Percentiles rank a stretch among this genome's conserved stretches.
These are phyloP conservation scores for Muscina levida DNA, from an alignment of 2,888 invertebrate genomes.

Conservation along the genomic window DNA sequence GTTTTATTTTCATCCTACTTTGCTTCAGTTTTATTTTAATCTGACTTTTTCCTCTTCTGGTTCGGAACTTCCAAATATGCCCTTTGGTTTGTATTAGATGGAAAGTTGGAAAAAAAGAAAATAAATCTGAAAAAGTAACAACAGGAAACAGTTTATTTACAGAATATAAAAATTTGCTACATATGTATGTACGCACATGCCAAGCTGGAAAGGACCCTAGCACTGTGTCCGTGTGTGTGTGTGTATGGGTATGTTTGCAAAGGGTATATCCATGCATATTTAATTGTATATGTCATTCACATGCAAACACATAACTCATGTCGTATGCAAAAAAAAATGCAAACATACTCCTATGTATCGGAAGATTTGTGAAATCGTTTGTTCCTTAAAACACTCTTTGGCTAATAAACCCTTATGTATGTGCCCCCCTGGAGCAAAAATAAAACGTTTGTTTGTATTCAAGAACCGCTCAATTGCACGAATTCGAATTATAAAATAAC, in stretches of 20 bases:
- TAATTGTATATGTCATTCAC: neutral
- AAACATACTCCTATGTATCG: no score
- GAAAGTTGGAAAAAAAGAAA: neutral
- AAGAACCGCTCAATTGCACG: no score
- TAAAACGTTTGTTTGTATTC: no score
- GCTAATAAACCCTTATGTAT: no score
- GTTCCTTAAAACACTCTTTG: no score
- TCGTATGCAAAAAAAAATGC: no score
- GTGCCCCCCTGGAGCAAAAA: no score
- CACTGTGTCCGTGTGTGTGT: neutral
- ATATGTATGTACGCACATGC: no score
- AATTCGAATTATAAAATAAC: no score
- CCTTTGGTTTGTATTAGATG: constrained; percentile 2
- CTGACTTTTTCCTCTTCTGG: neutral
- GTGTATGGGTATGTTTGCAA: neutral
- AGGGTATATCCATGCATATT: neutral
- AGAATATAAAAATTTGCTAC: constrained; percentile 3
- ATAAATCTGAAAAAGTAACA: neutral
- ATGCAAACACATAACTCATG: neutral
- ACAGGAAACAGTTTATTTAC: neutral
- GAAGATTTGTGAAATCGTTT: no score
- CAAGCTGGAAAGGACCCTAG: neutral
- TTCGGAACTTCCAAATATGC: constrained; percentile 4
- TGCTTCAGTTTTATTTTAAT: constrained; percentile 37
- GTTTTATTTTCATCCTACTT: no score